Evolutionary conservation across 2,113 vertebrate species (phyloP).

Genomic region (Pseudorectes ferrugineus): DNA sequence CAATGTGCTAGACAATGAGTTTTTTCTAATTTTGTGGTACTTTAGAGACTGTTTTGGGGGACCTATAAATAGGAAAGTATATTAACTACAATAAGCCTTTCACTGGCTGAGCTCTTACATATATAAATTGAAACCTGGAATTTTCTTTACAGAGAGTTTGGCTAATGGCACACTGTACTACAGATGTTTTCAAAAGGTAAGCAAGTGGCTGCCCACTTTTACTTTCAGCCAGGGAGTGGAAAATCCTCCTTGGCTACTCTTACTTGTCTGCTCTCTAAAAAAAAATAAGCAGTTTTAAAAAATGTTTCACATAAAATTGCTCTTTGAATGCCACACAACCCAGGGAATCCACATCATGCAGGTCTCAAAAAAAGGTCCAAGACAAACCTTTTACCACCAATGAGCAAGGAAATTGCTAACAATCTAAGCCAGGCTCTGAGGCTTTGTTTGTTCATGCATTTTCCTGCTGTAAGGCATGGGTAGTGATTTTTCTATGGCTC

Average conservation of each 20-base stretch:
- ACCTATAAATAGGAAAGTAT: neutral
- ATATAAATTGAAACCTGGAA: neutral
- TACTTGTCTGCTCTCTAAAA: neutral
- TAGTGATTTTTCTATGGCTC: neutral
- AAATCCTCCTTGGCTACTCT: neutral
- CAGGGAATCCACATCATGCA: neutral
- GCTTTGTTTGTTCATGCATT: neutral
- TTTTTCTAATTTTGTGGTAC: neutral
- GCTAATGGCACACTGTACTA: neutral
- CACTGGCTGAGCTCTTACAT: neutral
- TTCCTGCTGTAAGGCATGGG: neutral
- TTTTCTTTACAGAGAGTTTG: neutral
- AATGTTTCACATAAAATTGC: neutral
- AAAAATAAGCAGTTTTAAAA: neutral
- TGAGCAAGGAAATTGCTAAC: neutral
- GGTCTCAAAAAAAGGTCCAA: neutral
- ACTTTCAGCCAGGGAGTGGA: neutral
- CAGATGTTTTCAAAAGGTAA: neutral
- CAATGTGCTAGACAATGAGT: neutral
- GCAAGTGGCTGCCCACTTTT: neutral
- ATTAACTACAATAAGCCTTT: neutral
- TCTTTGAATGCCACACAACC: neutral
- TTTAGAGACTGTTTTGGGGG: neutral
- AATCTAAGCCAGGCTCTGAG: neutral
- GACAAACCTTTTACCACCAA: neutral